Percentiles rank a stretch among this genome's conserved stretches.
phyloP scores from a whole-genome alignment of 2,797 vertebrate species.

The Alauda arvensis region DNA sequence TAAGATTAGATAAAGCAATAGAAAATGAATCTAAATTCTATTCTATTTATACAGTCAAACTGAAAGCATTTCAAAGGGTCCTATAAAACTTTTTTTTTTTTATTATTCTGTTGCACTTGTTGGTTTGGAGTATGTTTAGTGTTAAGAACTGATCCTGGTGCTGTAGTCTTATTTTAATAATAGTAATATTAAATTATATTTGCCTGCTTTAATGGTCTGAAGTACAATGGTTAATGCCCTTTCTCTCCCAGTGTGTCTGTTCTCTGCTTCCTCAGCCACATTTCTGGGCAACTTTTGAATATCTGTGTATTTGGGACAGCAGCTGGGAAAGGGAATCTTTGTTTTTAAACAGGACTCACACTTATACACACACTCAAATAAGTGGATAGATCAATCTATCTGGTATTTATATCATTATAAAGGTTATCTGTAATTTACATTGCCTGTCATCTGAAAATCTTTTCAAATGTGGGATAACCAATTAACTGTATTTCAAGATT shows the following conservation, averaged over 20 bases:
- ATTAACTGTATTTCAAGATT: neutral
- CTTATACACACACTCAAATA: neutral
- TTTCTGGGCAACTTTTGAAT: neutral
- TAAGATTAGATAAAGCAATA: neutral
- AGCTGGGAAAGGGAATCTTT: neutral
- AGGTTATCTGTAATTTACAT: neutral
- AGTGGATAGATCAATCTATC: too few species aligned
- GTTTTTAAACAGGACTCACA: neutral
- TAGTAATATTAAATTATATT: neutral
- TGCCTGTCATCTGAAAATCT: neutral
- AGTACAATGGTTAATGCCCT: neutral
- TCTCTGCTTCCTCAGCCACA: neutral
- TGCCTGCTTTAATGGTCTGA: neutral
- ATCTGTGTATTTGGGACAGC: fast-evolving
- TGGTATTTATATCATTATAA: neutral
- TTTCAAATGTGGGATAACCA: neutral
- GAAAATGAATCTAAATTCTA: neutral
- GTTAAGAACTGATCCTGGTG: neutral
- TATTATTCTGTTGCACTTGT: neutral
- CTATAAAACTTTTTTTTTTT: neutral
- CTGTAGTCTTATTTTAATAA: neutral
- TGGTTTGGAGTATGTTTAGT: fast-evolving
- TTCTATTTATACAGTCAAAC: neutral
- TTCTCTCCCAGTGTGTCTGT: neutral
- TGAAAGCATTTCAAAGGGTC: neutral